Conservation (phyloP, 2,113 vertebrate species). For the Ochotona princeps region DNA sequence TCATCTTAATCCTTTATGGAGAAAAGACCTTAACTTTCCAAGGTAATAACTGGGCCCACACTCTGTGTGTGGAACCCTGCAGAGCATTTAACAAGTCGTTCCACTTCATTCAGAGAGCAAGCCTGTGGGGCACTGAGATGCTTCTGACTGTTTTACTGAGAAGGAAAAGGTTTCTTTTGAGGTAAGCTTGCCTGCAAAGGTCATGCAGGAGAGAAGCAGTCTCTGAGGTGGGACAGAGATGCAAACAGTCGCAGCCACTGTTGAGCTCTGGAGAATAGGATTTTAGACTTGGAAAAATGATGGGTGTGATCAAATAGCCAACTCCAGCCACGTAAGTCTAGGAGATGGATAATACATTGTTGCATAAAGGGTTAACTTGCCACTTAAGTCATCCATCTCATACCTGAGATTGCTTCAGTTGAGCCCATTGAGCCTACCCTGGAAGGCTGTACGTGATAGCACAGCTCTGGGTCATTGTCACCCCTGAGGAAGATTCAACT, state of each 20-base stretch:
- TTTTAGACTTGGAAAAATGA: background rate
- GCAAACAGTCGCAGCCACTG: background rate
- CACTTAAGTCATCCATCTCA: too few relatives aligned
- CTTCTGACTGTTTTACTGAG: background rate
- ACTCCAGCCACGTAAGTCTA: background rate
- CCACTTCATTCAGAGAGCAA: conserved; percentile 26
- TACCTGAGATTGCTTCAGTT: too few relatives aligned
- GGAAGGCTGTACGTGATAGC: too few relatives aligned
- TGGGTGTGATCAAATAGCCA: background rate
- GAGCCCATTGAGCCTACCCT: too few relatives aligned
- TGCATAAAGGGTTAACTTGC: too few relatives aligned
- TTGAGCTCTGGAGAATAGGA: background rate
- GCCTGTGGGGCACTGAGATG: background rate
- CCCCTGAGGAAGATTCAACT: too few relatives aligned
- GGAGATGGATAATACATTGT: background rate
- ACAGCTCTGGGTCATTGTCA: too few relatives aligned
- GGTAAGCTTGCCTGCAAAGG: background rate
- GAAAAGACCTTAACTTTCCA: background rate
- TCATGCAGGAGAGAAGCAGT: background rate
- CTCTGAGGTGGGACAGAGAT: conserved; percentile 45
- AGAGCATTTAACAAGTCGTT: background rate
- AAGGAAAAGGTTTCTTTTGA: background rate
- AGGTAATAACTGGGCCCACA: background rate
- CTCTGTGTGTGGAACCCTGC: background rate
- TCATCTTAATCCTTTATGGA: background rate